A percentile compares a stretch with the other conserved stretches of the same genome.
Conservation (phyloP, 2,888 invertebrate genomes). For the Nowickia ferox region DNA sequence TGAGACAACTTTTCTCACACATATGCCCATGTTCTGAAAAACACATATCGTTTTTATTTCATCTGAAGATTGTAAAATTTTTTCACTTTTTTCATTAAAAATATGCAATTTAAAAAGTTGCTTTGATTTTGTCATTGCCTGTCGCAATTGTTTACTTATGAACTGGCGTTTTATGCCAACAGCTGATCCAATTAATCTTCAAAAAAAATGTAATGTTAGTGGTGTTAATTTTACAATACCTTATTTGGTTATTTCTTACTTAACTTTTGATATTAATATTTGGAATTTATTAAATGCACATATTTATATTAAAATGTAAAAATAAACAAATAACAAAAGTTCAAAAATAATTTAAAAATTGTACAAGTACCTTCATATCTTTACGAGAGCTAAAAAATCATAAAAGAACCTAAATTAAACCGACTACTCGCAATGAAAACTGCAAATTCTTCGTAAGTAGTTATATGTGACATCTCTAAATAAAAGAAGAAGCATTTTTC, state of each 20-base stretch:
- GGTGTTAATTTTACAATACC: slow-evolving; percentile 1
- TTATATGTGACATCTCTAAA: slow-evolving; percentile 30
- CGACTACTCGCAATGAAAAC: not conserved
- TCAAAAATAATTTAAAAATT: slow-evolving; percentile 30
- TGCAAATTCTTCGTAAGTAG: slow-evolving; percentile 18
- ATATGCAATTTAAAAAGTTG: not conserved
- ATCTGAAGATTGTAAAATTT: not conserved
- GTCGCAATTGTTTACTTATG: slow-evolving; percentile 13
- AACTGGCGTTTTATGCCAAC: slow-evolving; percentile 14
- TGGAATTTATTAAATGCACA: slow-evolving; percentile 1
- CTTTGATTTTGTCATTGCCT: not conserved
- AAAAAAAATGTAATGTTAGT: not conserved
- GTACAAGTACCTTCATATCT: too few relatives aligned
- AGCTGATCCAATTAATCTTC: not conserved
- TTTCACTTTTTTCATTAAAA: not conserved
- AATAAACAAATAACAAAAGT: not conserved
- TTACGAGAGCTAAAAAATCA: too few relatives aligned
- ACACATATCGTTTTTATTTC: slow-evolving; percentile 32
- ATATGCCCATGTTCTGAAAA: too few relatives aligned
- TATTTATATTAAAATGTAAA: not conserved
- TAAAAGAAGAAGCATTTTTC: slow-evolving; percentile 12
- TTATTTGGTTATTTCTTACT: slow-evolving; percentile 7
- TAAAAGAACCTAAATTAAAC: slow-evolving; percentile 17
- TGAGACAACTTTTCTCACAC: too few relatives aligned
- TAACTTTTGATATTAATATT: slow-evolving; percentile 3